Evolutionary conservation across 2,797 vertebrate species (phyloP).

Genomic region (Pipistrellus pipistrellus): DNA sequence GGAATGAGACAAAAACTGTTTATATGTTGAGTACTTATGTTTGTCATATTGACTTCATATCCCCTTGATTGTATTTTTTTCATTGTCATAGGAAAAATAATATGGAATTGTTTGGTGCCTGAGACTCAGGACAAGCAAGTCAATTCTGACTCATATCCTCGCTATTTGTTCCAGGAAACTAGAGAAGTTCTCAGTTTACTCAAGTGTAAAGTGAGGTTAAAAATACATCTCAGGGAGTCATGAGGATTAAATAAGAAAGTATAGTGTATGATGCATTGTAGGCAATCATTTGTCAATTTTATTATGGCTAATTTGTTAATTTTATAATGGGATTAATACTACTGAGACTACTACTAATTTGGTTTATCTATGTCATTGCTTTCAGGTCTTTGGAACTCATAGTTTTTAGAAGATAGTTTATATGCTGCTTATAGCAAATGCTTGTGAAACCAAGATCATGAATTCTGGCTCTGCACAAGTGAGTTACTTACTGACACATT

Average conservation of each 20-base stretch:
- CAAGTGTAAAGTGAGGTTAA: constrained; percentile 44
- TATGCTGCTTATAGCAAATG: background rate
- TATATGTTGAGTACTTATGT: background rate
- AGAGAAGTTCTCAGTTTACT: constrained; percentile 30
- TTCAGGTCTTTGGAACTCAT: background rate
- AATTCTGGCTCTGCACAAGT: background rate
- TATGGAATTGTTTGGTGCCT: background rate
- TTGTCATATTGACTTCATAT: background rate
- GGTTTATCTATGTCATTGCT: background rate
- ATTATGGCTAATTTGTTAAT: background rate
- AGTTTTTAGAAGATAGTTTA: background rate
- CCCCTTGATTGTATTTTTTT: background rate
- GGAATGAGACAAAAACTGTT: background rate
- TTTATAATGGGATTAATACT: background rate
- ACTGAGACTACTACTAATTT: background rate
- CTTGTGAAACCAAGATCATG: background rate
- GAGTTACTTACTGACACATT: background rate
- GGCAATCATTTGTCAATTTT: background rate
- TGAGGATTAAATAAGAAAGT: background rate
- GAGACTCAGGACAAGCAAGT: background rate
- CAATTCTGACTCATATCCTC: background rate
- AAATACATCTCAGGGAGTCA: background rate
- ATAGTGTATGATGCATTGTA: background rate
- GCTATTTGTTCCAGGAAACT: background rate
- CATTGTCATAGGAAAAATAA: background rate